Evolutionary conservation across 2,113 vertebrate genomes (phyloP).

Genomic region (Megaleporinus macrocephalus): DNA sequence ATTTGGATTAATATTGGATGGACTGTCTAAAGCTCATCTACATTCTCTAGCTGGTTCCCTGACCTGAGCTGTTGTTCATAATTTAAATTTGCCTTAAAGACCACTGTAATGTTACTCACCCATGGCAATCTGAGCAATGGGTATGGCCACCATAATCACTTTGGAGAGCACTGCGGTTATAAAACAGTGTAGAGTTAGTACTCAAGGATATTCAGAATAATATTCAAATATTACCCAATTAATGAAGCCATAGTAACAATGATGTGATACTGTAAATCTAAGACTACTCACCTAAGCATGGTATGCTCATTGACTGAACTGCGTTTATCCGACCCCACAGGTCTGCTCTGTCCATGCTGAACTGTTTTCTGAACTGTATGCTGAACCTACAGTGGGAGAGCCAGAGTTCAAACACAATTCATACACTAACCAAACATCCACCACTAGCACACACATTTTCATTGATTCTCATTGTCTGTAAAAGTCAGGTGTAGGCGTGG

Average conservation of each 20-base stretch:
- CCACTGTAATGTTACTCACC: neutral
- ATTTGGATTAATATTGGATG: too few relatives aligned
- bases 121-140: conserved; percentile 63
- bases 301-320: too few relatives aligned
- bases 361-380: too few relatives aligned
- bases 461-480: neutral
- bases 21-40: too few relatives aligned
- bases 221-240: neutral
- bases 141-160: conserved; percentile 29
- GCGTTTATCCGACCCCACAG: neutral
- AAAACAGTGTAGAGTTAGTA: neutral
- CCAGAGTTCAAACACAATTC: neutral
- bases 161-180: conserved; percentile 60
- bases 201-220: neutral
- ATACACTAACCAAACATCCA: too few relatives aligned
- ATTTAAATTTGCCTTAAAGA: too few relatives aligned
- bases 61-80: too few relatives aligned
- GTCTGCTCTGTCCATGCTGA: neutral
- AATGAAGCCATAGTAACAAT: too few relatives aligned
- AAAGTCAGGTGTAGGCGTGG: neutral
- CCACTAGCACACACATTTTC: neutral
- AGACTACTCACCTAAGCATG: conserved; percentile 13
- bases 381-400: neutral
- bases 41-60: too few relatives aligned
- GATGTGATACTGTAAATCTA: too few relatives aligned